Evolutionary conservation across 2,113 vertebrate species (phyloP).

Genomic region (Nothocercus julius): DNA sequence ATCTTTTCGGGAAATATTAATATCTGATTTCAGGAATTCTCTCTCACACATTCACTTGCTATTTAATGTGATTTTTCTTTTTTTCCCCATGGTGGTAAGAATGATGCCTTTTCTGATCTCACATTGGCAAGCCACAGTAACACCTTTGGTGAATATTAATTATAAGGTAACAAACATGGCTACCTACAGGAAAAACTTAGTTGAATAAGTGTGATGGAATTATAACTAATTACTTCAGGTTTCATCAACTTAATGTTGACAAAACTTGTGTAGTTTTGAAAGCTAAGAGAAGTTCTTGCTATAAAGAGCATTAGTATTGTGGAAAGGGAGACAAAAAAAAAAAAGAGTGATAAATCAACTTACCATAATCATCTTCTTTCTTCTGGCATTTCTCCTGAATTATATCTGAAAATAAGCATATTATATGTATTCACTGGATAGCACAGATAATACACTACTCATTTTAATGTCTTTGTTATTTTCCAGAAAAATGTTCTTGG

Average conservation of each 20-base stretch:
- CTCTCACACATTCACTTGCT: rapidly evolving
- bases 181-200: background rate
- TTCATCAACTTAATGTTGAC: background rate
- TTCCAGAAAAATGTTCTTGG: constrained; percentile 78
- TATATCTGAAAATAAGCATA: background rate
- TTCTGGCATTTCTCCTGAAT: background rate
- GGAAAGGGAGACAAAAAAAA: background rate
- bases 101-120: background rate
- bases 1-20: background rate
- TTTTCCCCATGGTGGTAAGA: background rate
- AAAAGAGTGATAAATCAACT: background rate
- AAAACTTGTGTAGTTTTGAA: background rate
- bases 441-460: too few species aligned
- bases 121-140: rapidly evolving
- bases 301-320: background rate
- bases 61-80: background rate
- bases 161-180: background rate
- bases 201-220: background rate
- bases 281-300: background rate
- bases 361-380: background rate
- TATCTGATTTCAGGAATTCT: background rate
- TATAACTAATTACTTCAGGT: background rate
- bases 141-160: background rate
- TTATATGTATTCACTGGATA: background rate
- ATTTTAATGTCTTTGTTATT: background rate